Base-by-base conservation (phyloP, 2,797 vertebrate species). In the Hippopotamyrus pictus region DNA sequence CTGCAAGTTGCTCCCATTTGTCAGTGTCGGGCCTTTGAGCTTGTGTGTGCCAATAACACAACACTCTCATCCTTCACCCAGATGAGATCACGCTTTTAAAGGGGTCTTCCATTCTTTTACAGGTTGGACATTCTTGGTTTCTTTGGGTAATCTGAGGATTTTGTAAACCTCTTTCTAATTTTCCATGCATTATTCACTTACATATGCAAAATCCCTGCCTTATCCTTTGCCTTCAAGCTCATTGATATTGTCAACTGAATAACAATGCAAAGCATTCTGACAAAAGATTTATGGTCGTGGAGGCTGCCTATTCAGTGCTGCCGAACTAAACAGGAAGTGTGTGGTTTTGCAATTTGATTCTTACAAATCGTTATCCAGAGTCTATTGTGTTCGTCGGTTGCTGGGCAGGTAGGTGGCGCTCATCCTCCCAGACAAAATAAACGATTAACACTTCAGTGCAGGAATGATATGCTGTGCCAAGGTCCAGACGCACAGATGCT, bases 1-100 rank as follows among this genome's bases (percentile, higher is more conserved):
- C 53, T n/a, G 17, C n/a, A 29, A 17, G 86, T 88, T 59, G 5
- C 3, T 53, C 41, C 44, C 87, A 33, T 90, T 90, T 90, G 87
- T 90, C 89, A 90, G 54, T 65, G 76, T 88, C 76, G 33, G 73
- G 14, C 51, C 14, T 25, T 53, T 7, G 37, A 46, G 11, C 14
- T 53, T 19, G 19, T 9, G 19, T 87, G 29, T 57, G 29, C 89
- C 89, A 82, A 3, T 57, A 50, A 50, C 25, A 33, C 37, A 37
- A 41, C 65, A 25, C 46, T 50, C 57, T 53, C 33, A 65, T 84
- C 41, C 73, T 88, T 88, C 86, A 50, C 19, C 50, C 65, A 57
- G 37, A 29, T 89, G 82, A 86, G 88, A 22, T 62, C 82, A 69
- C 25, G 6, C 41, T 86, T 53, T 22, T 37, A 59, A 25, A 53